Evolutionary conservation across 2,113 vertebrate species (phyloP), one percentile per base, ranked within the genome.

Genomic region (Cyprinus carpio): DNA sequence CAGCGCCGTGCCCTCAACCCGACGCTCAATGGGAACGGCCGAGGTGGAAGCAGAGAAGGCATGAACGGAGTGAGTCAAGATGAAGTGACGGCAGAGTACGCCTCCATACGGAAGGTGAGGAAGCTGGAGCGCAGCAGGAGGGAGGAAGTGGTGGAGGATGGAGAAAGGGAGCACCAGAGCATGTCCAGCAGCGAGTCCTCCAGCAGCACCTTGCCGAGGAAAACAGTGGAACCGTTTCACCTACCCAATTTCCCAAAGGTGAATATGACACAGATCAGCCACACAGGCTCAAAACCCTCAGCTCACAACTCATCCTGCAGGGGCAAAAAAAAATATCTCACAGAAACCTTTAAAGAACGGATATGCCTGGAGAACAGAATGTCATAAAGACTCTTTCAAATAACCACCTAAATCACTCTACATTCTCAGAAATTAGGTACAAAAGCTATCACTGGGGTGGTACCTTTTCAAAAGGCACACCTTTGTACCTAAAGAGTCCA

Each of bases 221-320:
- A 93, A 92, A 82, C 87, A 85, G 1, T 91, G 89, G 94, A 95
- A 85, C 91, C 92, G 0, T 95, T 94, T 89, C 93, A 95, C 84
- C 91, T 94, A 79, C 92, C 93, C 87, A 89, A 90, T 81, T 94
- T 94, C 87, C 93, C 94, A 6, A 92, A 93, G 13, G 93, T 94
- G 90, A 2, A 91, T 90, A 81, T 25, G 89, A 16, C 27, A 25
- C 34, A 51, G 6, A 27, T 67, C 40, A 54, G 5, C 71, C 34
- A 49, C 75, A 64, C 31, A 64, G 31, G 51, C 54, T 31, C 11
- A 62, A 31, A 75, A 15, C 3, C 3, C 49, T 43, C 11, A 5
- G 4, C 6, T 67, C 27, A 31, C 18, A 67, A 31, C 27, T 54
- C 51, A 18, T 54, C 51, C 51, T 54, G 16, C 16, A 54, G 51